phyloP scores from a whole-genome alignment of 2,797 vertebrate genomes.

The Halcyon badia region DNA sequence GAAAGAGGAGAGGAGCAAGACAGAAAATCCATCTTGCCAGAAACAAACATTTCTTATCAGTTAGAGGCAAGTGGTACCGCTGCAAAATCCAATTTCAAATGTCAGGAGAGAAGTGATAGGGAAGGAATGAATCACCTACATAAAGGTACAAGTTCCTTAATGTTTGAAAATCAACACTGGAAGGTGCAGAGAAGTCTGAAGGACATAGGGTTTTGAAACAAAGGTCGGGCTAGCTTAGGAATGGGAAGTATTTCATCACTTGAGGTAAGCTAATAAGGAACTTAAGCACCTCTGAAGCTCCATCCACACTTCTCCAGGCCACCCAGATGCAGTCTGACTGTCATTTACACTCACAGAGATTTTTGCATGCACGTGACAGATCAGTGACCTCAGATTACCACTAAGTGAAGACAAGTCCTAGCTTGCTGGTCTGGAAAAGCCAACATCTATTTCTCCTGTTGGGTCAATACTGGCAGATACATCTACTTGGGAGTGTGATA shows the following conservation, averaged over 20 bases:
- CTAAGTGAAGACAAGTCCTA: neutral
- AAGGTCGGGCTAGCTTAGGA: neutral
- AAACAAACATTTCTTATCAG: constrained; percentile 51
- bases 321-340: neutral
- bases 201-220: neutral
- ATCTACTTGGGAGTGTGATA: neutral
- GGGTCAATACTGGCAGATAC: neutral
- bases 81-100: constrained; percentile 61
- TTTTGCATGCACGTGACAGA: neutral
- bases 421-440: neutral
- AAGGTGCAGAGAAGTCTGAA: neutral
- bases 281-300: neutral
- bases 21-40: constrained; percentile 54
- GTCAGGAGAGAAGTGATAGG: constrained; percentile 39
- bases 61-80: constrained; percentile 27
- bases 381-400: neutral
- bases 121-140: constrained; percentile 30
- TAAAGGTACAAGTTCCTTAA: neutral
- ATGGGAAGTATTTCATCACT: neutral
- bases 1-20: neutral
- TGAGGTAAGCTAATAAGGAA: neutral
- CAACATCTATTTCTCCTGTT: neutral
- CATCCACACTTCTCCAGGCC: neutral
- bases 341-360: neutral
- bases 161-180: neutral